Evolutionary conservation across 2,797 vertebrate species (phyloP).

Genomic region (Aselliscus stoliczkanus): DNA sequence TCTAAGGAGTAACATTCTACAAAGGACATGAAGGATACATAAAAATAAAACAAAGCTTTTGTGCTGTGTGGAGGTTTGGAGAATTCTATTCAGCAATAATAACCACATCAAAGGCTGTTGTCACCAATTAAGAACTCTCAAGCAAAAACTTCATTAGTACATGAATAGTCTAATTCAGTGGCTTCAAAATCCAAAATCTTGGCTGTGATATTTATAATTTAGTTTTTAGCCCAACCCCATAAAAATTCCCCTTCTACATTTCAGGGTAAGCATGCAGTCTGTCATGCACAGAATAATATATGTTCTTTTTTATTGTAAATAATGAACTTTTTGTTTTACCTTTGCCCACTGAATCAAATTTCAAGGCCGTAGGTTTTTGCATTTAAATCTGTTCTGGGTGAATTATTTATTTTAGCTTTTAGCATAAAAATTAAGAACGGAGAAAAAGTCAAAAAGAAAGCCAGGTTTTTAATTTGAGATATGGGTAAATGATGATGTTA

Average conservation of each 20-base stretch:
- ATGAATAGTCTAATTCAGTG: neutral
- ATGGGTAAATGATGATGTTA: neutral
- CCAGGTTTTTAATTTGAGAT: neutral
- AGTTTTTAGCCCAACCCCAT: neutral
- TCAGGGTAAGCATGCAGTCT: neutral
- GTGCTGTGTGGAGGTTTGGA: neutral
- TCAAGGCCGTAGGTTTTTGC: neutral
- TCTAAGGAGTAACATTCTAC: neutral
- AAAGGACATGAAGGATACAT: neutral
- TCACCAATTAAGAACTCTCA: neutral
- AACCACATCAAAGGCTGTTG: neutral
- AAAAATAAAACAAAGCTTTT: constrained; percentile 26
- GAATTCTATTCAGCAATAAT: neutral
- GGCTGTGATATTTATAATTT: constrained; percentile 15
- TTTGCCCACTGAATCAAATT: neutral
- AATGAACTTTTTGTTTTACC: neutral
- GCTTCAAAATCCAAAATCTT: constrained; percentile 20
- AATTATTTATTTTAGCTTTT: constrained; percentile 51
- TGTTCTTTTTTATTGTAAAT: neutral
- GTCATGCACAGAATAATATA: neutral
- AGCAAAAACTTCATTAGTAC: neutral
- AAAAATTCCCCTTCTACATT: neutral
- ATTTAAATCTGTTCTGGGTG: neutral
- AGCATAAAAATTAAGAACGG: neutral
- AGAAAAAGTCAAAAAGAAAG: neutral